Evolutionary conservation across 2,113 vertebrate species (phyloP), one percentile per base, ranked within the genome.

Genomic region (Loxodonta africana): DNA sequence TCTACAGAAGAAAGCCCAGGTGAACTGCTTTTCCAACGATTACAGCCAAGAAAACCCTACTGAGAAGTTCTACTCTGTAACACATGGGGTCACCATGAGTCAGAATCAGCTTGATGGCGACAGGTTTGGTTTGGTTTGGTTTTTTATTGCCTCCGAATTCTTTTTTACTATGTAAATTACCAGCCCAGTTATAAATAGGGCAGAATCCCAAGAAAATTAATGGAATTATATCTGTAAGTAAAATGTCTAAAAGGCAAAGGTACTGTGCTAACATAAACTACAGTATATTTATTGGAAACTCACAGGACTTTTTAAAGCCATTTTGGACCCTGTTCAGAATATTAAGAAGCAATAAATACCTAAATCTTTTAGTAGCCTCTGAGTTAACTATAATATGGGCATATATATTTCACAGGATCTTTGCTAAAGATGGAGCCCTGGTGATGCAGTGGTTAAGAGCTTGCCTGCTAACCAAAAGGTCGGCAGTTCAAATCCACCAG

Each of bases 161-260:
- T 94, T 92, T 97, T 82, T 91, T 80, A 11, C 23, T 44, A 0
- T 88, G 63, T 20, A 90, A 69, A 88, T 86, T 77, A 92, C 11
- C 20, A 88, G 21, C 15, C 53, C 33, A 44, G 8, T 85, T 78
- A 92, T 60, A 94, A 95, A 90, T 11, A 90, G 80, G 21, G 8
- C 51, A 92, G 53, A 94, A 90, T 77, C 4, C 51, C 67, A 57
- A 88, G 67, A 97, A 97, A 97, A 89, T 73, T 46, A 94, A 51
- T 62, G 28, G 94, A 87, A 95, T 95, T 0, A 63, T 86, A 33
- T 83, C 23, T 74, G 28, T 83, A 96, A 92, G 12, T 77, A 80
- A 94, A 86, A 88, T 51, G 90, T 41, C 60, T 25, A 83, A 26
- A 81, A 94, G 46, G 81, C 76, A 95, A 95, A 88, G 60, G 2